A percentile compares a stretch with the other conserved stretches of the same genome.
These are phyloP conservation scores for Ophion ventricosus DNA, from an alignment of 2,888 invertebrate genomes.

Conservation along the genomic window DNA sequence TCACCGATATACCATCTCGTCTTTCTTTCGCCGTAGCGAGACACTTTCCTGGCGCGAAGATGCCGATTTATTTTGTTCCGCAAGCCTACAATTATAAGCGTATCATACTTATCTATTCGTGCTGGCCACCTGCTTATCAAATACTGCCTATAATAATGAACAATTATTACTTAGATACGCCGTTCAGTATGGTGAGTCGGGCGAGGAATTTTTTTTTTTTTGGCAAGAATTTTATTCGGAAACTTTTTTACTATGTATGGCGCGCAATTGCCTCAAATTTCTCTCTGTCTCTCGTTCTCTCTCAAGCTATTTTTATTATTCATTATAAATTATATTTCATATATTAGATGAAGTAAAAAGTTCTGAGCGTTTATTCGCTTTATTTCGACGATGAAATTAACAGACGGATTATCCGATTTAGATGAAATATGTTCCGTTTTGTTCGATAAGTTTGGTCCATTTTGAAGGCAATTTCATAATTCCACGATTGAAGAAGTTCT, in stretches of 20 bases:
- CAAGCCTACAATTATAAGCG: conserved; percentile 36
- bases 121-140: conserved; percentile 35
- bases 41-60: conserved; percentile 9
- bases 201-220: not conserved
- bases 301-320: too few relatives aligned
- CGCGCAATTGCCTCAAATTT: not conserved
- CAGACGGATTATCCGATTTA: too few relatives aligned
- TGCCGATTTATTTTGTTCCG: conserved; percentile 20
- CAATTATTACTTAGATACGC: conserved; percentile 11
- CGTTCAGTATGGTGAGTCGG: not conserved
- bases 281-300: too few relatives aligned
- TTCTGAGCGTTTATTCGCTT: too few relatives aligned
- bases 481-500: too few relatives aligned
- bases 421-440: too few relatives aligned
- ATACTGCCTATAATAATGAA: conserved; percentile 25
- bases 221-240: not conserved
- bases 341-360: too few relatives aligned
- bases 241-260: not conserved
- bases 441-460: too few relatives aligned
- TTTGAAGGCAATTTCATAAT: too few relatives aligned
- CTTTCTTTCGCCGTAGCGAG: not conserved
- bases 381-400: too few relatives aligned
- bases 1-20: conserved; percentile 21
- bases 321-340: too few relatives aligned
- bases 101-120: conserved; percentile 40